These are phyloP conservation scores for Cotesia typhae DNA, from an alignment of 1,140 invertebrate genomes.

Conservation along the genomic window DNA sequence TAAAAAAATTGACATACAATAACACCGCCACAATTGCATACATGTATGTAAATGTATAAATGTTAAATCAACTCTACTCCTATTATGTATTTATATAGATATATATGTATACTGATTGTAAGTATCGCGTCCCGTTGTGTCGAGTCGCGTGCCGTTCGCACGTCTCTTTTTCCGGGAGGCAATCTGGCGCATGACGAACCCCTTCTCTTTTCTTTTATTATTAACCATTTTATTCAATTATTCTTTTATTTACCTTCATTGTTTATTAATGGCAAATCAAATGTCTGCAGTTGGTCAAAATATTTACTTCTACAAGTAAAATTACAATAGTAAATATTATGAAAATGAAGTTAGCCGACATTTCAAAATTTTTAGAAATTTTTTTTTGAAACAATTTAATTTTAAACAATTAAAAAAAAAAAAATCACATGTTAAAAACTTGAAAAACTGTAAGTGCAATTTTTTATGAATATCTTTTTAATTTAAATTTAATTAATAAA, in stretches of 20 bases:
- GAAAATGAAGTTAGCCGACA: too few species aligned
- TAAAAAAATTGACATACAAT: background rate
- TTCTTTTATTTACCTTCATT: background rate
- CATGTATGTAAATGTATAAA: background rate
- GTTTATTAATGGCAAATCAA: too few species aligned
- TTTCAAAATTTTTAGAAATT: too few species aligned
- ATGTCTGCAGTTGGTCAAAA: too few species aligned
- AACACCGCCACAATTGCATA: background rate
- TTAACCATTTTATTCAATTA: slow-evolving; percentile 5
- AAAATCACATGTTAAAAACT: too few species aligned
- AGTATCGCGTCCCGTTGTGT: slow-evolving; percentile 30
- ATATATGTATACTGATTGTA: slow-evolving; percentile 30
- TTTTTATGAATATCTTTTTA: too few species aligned
- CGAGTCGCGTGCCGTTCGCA: slow-evolving; percentile 54
- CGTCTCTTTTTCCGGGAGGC: slow-evolving; percentile 38
- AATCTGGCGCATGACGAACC: slow-evolving; percentile 38
- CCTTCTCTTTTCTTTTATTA: slow-evolving; percentile 7
- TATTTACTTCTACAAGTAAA: too few species aligned
- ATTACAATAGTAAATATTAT: too few species aligned
- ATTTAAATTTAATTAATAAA: too few species aligned
- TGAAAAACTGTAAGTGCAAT: background rate
- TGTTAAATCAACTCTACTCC: slow-evolving; percentile 4
- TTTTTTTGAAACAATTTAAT: background rate
- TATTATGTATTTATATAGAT: background rate
- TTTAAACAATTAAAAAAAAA: background rate